These are phyloP conservation scores for Glaucomys volans DNA, from an alignment of 2,113 vertebrate genomes.

Conservation along the genomic window DNA sequence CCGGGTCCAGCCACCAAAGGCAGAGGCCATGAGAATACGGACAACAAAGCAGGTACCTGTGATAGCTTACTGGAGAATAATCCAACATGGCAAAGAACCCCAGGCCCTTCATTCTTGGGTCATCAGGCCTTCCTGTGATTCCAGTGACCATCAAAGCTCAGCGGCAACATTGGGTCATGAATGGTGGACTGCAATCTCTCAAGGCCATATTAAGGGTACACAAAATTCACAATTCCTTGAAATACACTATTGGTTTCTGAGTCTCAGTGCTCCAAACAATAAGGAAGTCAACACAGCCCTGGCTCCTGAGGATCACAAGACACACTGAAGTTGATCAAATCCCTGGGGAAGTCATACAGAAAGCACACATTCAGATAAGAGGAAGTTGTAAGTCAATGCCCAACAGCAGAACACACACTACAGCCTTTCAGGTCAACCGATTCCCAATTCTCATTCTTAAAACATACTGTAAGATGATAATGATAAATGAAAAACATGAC, in stretches of 20 bases:
- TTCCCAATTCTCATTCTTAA: conserved; percentile 41
- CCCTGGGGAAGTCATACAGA: neutral
- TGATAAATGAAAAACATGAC: conserved; percentile 57
- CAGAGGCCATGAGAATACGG: neutral
- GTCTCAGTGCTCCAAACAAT: neutral
- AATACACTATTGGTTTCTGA: neutral
- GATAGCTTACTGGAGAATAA: neutral
- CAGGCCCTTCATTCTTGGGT: neutral
- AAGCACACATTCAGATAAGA: neutral
- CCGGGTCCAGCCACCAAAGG: neutral
- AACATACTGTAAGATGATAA: conserved; percentile 25
- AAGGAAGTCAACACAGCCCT: neutral
- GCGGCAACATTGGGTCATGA: neutral
- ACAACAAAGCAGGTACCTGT: neutral
- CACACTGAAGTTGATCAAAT: neutral
- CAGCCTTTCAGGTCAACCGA: neutral
- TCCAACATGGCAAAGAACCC: neutral
- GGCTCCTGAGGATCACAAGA: neutral
- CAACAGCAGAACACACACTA: neutral
- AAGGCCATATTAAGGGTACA: neutral
- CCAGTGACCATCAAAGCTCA: neutral
- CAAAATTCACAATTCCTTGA: neutral
- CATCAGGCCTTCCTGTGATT: neutral
- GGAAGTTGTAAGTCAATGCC: conserved; percentile 1
- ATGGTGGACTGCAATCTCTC: neutral